These are phyloP conservation scores for Osmerus mordax DNA, from an alignment of 2,113 vertebrate genomes.

Conservation along the genomic window DNA sequence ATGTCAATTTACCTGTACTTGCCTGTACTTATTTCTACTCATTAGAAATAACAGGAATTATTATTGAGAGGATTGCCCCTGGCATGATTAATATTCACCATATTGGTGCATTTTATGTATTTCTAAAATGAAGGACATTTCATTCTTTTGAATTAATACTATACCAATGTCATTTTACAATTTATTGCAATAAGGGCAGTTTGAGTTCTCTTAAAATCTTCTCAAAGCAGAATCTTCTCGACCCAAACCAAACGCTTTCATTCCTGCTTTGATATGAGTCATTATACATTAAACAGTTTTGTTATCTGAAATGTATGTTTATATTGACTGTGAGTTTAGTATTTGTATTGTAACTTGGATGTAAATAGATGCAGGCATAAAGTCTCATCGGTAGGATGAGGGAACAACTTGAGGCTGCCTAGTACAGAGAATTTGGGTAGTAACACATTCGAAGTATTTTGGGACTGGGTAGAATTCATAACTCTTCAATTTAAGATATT, in stretches of 20 bases:
- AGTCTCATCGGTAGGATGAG: neutral
- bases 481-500: constrained; percentile 3
- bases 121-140: constrained; percentile 56
- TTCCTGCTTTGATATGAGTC: neutral
- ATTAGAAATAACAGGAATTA: constrained; percentile 16
- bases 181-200: constrained; percentile 39
- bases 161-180: constrained; percentile 48
- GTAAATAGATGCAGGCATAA: too few species aligned
- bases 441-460: constrained; percentile 2
- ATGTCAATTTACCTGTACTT: constrained; percentile 22
- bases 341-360: too few species aligned
- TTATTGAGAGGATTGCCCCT: constrained; percentile 32
- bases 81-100: constrained; percentile 63
- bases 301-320: constrained; percentile 31
- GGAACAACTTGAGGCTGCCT: neutral
- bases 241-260: constrained; percentile 31
- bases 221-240: constrained; percentile 43
- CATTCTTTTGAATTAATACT: constrained; percentile 24
- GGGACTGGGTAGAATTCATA: neutral
- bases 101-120: constrained; percentile 72
- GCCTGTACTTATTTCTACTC: constrained; percentile 21
- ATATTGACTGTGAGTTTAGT: constrained; percentile 29
- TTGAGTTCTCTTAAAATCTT: constrained; percentile 41
- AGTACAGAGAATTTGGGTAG: neutral
- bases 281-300: constrained; percentile 24